Conservation (phyloP, 1,140 invertebrate genomes). For the Penaeus indicus region DNA sequence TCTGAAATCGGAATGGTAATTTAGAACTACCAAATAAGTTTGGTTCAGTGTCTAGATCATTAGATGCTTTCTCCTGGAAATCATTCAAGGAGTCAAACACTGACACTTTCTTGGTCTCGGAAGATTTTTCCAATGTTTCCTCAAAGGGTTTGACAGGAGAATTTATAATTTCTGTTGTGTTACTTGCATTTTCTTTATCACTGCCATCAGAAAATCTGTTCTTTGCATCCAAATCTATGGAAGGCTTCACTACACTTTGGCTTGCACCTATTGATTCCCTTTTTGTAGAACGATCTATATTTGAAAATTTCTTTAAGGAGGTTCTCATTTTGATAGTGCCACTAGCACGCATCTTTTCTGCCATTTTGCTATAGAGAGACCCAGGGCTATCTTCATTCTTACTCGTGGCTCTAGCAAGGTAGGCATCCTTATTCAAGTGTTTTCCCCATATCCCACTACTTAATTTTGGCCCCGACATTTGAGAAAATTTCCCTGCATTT, state of each 20-base stretch:
- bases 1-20: no score
- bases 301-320: slow-evolving; percentile 26
- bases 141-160: no score
- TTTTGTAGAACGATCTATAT: background rate
- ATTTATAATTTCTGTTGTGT: no score
- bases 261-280: background rate
- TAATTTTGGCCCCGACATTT: background rate
- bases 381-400: background rate
- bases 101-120: background rate
- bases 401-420: background rate
- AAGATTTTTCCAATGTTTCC: background rate
- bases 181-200: no score
- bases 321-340: slow-evolving; percentile 52
- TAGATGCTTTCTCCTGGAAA: no score
- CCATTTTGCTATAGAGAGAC: slow-evolving; percentile 49
- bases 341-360: slow-evolving; percentile 46
- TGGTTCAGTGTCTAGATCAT: no score
- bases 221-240: background rate
- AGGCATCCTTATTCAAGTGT: slow-evolving; percentile 42
- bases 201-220: no score
- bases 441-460: slow-evolving; percentile 32
- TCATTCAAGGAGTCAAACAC: no score
- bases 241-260: background rate
- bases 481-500: background rate
- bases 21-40: no score